Percentiles rank a stretch among this genome's conserved stretches.
These are phyloP conservation scores for Cuculus canorus DNA, from an alignment of 2,797 vertebrate genomes.

Conservation along the genomic window DNA sequence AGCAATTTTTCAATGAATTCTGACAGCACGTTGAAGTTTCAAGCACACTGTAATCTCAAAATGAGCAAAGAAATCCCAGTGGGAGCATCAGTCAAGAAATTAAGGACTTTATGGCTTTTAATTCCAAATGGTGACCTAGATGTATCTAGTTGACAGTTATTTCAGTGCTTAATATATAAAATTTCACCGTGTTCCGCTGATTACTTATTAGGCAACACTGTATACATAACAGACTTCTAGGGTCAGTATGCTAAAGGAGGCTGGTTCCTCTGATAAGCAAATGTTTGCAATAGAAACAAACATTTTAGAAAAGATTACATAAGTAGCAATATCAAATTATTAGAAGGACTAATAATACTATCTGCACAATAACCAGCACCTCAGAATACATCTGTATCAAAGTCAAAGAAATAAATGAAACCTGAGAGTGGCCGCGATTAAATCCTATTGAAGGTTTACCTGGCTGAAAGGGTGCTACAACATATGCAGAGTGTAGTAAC, in stretches of 20 bases:
- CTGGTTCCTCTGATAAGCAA: not conserved
- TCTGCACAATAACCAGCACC: not conserved
- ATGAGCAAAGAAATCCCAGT: not conserved
- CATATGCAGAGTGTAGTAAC: accelerated
- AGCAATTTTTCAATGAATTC: not conserved
- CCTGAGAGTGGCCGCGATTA: not conserved
- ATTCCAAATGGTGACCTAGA: not conserved
- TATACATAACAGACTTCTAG: not conserved
- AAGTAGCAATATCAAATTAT: not conserved
- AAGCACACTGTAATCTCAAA: not conserved
- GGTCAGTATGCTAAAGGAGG: not conserved
- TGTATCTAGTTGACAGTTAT: not conserved
- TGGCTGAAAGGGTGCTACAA: not conserved
- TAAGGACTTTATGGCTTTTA: not conserved
- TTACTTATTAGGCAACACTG: not conserved
- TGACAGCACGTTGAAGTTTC: not conserved
- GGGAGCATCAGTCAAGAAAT: not conserved
- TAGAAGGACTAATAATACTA: not conserved
- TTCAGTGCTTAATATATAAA: not conserved
- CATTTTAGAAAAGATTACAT: not conserved
- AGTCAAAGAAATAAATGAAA: not conserved
- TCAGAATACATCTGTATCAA: not conserved
- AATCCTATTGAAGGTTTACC: not conserved
- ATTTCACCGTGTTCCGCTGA: not conserved
- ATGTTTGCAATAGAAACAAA: not conserved